Conservation (phyloP, 2,888 invertebrate species). For the Chymomyza fuscimana region DNA sequence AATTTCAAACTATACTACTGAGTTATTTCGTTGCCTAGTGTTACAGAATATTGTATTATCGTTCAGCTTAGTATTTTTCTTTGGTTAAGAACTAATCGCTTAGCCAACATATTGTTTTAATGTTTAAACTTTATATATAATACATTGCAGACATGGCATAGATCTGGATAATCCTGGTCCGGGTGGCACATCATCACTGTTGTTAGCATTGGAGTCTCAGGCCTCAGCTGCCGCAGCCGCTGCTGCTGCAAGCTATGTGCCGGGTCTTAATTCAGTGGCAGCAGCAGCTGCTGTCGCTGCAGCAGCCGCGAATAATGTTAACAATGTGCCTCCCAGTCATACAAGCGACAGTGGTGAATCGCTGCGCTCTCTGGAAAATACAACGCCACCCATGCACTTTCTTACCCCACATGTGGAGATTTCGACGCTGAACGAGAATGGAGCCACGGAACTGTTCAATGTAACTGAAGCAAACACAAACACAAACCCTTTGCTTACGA, state of each 20-base stretch:
- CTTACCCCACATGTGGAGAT: slow-evolving; percentile 95
- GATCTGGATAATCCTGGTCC: slow-evolving; percentile 94
- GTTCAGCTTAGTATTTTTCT: too few relatives aligned
- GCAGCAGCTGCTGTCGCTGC: slow-evolving; percentile 64
- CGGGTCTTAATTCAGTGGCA: slow-evolving; percentile 78
- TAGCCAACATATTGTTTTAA: too few relatives aligned
- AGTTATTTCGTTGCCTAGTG: too few relatives aligned
- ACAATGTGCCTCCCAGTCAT: slow-evolving; percentile 82
- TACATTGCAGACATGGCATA: slow-evolving; percentile 87
- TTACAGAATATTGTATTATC: too few relatives aligned
- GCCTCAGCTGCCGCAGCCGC: slow-evolving; percentile 82
- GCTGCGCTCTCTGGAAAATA: slow-evolving; percentile 90
- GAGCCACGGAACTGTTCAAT: slow-evolving; percentile 83
- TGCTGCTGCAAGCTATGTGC: slow-evolving; percentile 78
- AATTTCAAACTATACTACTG: too few relatives aligned
- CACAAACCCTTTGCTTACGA: slow-evolving; percentile 47
- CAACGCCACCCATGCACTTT: slow-evolving; percentile 94
- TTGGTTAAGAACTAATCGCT: too few relatives aligned
- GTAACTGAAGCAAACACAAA: slow-evolving; percentile 64
- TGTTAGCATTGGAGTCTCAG: slow-evolving; percentile 84
- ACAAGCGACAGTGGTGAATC: slow-evolving; percentile 93
- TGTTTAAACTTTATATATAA: too few relatives aligned
- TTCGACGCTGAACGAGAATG: slow-evolving; percentile 92
- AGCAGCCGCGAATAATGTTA: slow-evolving; percentile 77
- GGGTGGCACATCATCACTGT: slow-evolving; percentile 87